Evolutionary conservation across 2,113 vertebrate genomes (phyloP), one percentile per base, ranked within the genome.

Genomic region (Corvus moneduloides): DNA sequence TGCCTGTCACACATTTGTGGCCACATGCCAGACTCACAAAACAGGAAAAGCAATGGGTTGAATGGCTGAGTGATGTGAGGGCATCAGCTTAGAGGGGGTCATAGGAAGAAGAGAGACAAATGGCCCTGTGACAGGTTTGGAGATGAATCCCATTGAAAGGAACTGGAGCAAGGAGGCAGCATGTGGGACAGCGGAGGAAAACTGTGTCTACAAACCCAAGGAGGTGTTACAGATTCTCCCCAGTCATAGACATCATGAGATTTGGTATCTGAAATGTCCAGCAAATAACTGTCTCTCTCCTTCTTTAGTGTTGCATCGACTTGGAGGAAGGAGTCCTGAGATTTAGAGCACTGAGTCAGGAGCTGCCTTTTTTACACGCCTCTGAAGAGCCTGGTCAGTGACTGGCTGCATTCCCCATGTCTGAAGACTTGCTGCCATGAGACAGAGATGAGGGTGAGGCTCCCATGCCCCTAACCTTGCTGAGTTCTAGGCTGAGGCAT

Each of bases 251-350:
- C 26, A 91, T 43, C 0, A 32, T 32, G 18, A 81, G n/a, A 44
- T 48, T 64, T 84, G 24, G 44, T 69, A 8, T 32, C 56, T 83
- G 77, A 78, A 84, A 72, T 28, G 46, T 59, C 28, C 56, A 63
- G 43, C 15, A 87, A 52, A 20, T 94, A 93, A 96, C 52, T 41
- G 23, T 10, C 16, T 92, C 41, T 96, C 55, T 58, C 41, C 61
- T 84, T 69, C 41, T 35, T 55, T 94, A 99, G 99, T 98, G 99
- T 97, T 99, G 98, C 95, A 97, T 99, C 43, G 99, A 99, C 97
- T 97, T 99, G 97, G 98, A 98, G 61, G 97, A 86, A 21, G 98
- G 97, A 80, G 98, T 98, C 63, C 97, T 99, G 95, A 97, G 97
- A 78, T 97, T 98, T 89, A 97, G 97, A 90, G 97, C 97, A 68